A percentile compares a stretch with the other conserved stretches of the same genome.
Conservation (phyloP, 2,113 vertebrate genomes). For the Pachypanchax playfairii region DNA sequence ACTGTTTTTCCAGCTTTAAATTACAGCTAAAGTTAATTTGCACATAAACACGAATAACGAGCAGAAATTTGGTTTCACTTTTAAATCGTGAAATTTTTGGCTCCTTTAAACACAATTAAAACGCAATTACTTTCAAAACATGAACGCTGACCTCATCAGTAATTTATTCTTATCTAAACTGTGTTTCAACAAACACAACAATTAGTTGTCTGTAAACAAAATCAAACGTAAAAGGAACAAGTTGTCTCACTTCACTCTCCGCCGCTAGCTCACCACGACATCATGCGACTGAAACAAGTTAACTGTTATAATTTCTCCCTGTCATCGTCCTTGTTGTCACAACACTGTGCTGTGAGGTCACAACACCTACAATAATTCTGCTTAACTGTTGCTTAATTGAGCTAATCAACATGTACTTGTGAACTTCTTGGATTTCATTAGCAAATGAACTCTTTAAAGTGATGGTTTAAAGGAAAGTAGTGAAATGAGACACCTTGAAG, state of each 20-base stretch:
- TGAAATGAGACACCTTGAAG: too few species aligned
- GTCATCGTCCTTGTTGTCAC: slow-evolving; percentile 31
- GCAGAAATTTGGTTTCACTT: too few species aligned
- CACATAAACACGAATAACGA: too few species aligned
- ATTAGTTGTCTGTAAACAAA: slow-evolving; percentile 1
- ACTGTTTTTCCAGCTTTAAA: too few species aligned
- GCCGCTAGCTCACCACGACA: slow-evolving; percentile 20
- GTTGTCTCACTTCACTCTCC: neutral
- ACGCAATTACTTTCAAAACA: neutral
- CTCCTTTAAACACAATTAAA: too few species aligned
- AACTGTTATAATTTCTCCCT: slow-evolving; percentile 35
- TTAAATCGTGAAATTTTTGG: too few species aligned
- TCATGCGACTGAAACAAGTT: slow-evolving; percentile 24
- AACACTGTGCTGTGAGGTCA: slow-evolving; percentile 46
- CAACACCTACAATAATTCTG: slow-evolving; percentile 33
- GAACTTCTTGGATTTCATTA: slow-evolving; percentile 25
- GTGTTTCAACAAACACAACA: slow-evolving; percentile 3
- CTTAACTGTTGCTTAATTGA: slow-evolving; percentile 37
- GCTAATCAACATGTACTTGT: slow-evolving; percentile 40
- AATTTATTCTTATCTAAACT: neutral
- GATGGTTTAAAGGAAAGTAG: too few species aligned
- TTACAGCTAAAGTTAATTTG: too few species aligned
- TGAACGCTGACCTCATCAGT: neutral
- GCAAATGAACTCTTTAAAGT: slow-evolving; percentile 23
- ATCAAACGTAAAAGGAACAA: slow-evolving; percentile 4